Evolutionary conservation across 2,797 vertebrate genomes (phyloP).

Genomic region (Enteromius radiatus): DNA sequence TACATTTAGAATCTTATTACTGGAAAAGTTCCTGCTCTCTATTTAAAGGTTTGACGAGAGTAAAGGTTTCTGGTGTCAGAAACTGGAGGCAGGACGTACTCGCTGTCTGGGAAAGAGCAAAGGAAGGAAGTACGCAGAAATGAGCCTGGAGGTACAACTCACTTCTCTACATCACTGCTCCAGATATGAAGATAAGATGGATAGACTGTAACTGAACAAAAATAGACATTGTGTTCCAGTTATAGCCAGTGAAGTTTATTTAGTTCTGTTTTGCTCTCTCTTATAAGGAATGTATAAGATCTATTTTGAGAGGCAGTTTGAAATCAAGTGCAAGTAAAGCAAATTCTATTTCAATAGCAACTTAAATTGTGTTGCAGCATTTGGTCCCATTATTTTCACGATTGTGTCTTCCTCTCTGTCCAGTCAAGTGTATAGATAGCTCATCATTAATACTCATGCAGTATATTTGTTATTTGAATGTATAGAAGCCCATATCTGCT

Average conservation of each 20-base stretch:
- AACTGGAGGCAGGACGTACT: constrained; percentile 83
- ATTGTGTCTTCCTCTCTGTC: neutral
- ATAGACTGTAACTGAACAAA: constrained; percentile 1
- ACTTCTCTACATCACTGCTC: constrained; percentile 31
- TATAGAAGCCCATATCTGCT: neutral
- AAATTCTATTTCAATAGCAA: neutral
- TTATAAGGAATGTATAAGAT: neutral
- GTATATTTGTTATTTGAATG: neutral
- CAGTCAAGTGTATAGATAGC: neutral
- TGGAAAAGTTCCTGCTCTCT: neutral
- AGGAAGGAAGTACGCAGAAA: constrained; percentile 86
- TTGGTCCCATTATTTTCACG: neutral
- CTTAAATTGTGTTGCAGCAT: neutral
- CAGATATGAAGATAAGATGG: constrained; percentile 15
- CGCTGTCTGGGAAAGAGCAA: constrained; percentile 88
- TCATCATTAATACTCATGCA: neutral
- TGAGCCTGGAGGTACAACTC: constrained; percentile 79
- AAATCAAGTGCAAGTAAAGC: neutral
- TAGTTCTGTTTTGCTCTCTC: neutral
- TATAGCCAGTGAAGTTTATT: constrained; percentile 2
- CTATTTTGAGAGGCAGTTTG: neutral
- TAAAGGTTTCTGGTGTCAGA: constrained; percentile 89
- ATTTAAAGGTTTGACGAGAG: constrained; percentile 82
- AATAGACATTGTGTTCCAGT: neutral
- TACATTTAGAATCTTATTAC: neutral